Base-by-base conservation (phyloP, 2,888 invertebrate genomes). In the Fragum whitleyi region DNA sequence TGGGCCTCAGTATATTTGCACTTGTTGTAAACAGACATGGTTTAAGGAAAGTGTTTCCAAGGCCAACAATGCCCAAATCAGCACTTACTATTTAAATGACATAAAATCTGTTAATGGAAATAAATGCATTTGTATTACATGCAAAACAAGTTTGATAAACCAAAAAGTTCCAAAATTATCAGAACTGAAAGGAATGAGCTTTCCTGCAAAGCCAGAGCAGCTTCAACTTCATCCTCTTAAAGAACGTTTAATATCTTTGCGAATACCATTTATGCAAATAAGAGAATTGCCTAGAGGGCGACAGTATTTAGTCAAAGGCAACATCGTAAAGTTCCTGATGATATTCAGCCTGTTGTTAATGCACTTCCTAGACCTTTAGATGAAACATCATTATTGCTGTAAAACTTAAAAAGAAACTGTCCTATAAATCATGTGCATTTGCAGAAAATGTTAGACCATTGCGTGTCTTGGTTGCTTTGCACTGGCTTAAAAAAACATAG, bases 321-420 rank as follows among this genome's bases (percentile, higher is more conserved):
- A 62, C 28, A 28, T 81, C 76, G 84, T n/a, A 79, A 83, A 81
- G 79, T 81, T 14, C 86, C 86, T 28, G 75, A 77, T 55, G 83
- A 86, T 73, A 74, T 83, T n/a, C 79, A 79, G 42, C 76, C 79
- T 51, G 81, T 67, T 28, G n/a, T n/a, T n/a, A n/a, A n/a, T n/a
- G n/a, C n/a, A n/a, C n/a, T n/a, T n/a, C n/a, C n/a, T n/a, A n/a
- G 81, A 36, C 61, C 67, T 23, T 26, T 79, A 21, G 77, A 70
- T 79, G 77, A 79, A 42, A 77, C 28, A 73, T 69, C 11, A 83
- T 79, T 61, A 69, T 86, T 59, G 32, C 76, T 39, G 71, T 84
- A 2, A 74, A 84, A 59, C 57, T 86, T 26, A 86, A 86, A 57
- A 77, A 81, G 36, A 81, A 67, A 65, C 21, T 81, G 7, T 36